Conservation (phyloP, 2,113 vertebrate species). For the Corythoichthys intestinalis region DNA sequence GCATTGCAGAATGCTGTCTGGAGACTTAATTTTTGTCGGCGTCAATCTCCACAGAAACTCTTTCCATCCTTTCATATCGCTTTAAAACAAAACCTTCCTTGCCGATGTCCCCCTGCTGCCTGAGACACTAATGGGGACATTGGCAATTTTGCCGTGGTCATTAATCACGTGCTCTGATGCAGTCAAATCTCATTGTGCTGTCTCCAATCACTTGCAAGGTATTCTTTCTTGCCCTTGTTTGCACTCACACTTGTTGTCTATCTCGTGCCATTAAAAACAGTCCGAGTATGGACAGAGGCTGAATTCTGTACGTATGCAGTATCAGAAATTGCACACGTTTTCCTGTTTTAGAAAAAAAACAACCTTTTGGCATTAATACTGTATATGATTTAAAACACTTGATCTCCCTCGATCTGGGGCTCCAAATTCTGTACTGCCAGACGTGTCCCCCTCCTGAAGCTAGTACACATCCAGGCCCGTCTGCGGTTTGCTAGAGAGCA, state of each 20-base stretch:
- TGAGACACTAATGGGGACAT: slow-evolving; percentile 44
- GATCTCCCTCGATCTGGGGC: too few relatives aligned
- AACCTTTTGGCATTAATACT: too few relatives aligned
- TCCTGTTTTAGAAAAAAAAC: too few relatives aligned
- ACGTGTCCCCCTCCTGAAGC: too few relatives aligned
- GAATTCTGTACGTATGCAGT: neutral
- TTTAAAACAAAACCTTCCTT: slow-evolving; percentile 11
- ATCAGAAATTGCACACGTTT: neutral
- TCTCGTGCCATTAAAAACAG: neutral
- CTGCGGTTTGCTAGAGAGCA: too few relatives aligned
- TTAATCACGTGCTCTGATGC: slow-evolving; percentile 51
- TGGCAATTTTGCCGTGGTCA: slow-evolving; percentile 54
- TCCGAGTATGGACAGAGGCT: neutral
- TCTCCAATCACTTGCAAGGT: slow-evolving; percentile 21
- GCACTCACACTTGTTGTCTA: neutral
- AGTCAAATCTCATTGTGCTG: slow-evolving; percentile 23
- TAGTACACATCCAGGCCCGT: too few relatives aligned
- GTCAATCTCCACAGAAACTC: slow-evolving; percentile 40
- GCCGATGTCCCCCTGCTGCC: slow-evolving; percentile 49
- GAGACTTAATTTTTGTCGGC: slow-evolving; percentile 60
- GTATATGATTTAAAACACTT: neutral
- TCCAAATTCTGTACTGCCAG: too few relatives aligned
- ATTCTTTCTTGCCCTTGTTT: slow-evolving; percentile 24
- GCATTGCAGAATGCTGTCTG: slow-evolving; percentile 59
- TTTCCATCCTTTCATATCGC: slow-evolving; percentile 23